Evolutionary conservation across 1,140 invertebrate species (phyloP).

Genomic region (Eriocheir sinensis): DNA sequence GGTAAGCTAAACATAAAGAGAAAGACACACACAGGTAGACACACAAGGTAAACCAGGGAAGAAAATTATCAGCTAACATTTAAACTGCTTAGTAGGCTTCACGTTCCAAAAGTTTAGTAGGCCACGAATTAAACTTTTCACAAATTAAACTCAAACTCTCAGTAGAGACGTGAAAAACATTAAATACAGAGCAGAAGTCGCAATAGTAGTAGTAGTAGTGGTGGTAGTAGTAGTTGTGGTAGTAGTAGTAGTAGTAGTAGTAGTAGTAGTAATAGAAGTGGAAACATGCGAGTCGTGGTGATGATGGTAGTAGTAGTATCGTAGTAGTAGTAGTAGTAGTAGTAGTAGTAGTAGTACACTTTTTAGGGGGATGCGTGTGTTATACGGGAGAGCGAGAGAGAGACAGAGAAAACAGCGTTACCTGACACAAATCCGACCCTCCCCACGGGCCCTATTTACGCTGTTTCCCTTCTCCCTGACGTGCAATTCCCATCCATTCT

Average conservation of each 20-base stretch:
- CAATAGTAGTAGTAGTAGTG: not conserved
- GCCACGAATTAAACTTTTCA: too few species aligned
- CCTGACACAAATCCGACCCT: not conserved
- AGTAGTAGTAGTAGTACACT: conserved; percentile 15
- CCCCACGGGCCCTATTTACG: too few species aligned
- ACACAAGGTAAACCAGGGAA: not conserved
- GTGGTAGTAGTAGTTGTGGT: not conserved
- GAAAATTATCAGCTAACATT: too few species aligned
- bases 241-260: not conserved
- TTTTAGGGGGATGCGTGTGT: not conserved
- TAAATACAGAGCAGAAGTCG: too few species aligned
- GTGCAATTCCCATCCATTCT: too few species aligned
- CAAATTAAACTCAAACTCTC: too few species aligned
- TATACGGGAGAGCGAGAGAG: not conserved
- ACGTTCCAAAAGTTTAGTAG: too few species aligned
- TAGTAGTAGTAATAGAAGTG: conserved; percentile 27
- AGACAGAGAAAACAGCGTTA: not conserved
- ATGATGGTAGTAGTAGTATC: conserved; percentile 25
- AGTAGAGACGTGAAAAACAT: too few species aligned
- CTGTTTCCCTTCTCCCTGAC: too few species aligned
- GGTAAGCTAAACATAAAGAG: not conserved
- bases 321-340: conserved; percentile 15
- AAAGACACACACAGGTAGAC: not conserved
- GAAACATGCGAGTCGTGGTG: too few species aligned
- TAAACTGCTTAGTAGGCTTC: too few species aligned